Evolutionary conservation across 2,797 vertebrate species (phyloP).

Genomic region (Tragelaphus oryx): DNA sequence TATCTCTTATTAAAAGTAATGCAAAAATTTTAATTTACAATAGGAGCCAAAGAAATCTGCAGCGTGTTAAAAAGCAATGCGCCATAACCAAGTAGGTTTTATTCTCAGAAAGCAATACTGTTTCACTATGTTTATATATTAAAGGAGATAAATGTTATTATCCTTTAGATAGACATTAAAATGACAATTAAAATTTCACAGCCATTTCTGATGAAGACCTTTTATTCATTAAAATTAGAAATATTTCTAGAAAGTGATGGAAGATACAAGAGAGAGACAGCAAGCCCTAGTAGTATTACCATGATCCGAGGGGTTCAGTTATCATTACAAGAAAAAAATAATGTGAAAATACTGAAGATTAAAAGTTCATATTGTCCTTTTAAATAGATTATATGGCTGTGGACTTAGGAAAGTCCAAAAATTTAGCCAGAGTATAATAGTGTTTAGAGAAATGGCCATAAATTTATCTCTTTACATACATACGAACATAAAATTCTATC

Average conservation of each 20-base stretch:
- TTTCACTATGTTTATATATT: neutral
- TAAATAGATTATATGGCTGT: neutral
- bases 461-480: neutral
- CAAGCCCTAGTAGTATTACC: rapidly evolving
- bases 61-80: neutral
- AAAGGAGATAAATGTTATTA: neutral
- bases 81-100: neutral
- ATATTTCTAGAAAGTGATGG: neutral
- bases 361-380: neutral
- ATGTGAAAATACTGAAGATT: neutral
- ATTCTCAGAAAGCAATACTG: neutral
- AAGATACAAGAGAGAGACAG: neutral
- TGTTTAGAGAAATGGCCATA: neutral
- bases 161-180: neutral
- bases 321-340: neutral
- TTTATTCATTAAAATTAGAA: neutral
- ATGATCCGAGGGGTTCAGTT: neutral
- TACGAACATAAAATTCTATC: neutral
- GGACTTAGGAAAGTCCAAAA: neutral
- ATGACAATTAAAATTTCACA: neutral
- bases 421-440: neutral
- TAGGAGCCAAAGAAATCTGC: neutral
- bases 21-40: neutral
- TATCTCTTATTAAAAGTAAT: neutral
- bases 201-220: neutral